Evolutionary conservation across 2,113 vertebrate genomes (phyloP).

Genomic region (Anguilla rostrata): DNA sequence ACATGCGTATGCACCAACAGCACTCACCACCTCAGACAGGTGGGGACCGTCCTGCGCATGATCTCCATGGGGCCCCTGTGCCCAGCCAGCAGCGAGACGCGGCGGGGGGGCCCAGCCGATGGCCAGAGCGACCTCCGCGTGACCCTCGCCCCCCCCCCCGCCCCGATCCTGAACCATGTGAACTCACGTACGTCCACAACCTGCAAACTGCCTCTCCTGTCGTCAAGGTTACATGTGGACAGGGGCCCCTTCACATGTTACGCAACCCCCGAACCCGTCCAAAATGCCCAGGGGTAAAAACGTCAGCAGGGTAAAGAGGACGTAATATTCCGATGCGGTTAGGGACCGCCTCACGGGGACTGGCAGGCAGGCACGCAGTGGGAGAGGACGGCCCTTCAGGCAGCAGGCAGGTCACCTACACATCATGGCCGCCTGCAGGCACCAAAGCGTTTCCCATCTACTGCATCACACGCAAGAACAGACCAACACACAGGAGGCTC

Average conservation of each 20-base stretch:
- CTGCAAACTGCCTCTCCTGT: background rate
- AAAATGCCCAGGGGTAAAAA: background rate
- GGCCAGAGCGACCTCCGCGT: background rate
- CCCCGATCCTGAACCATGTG: background rate
- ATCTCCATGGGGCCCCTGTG: conserved; percentile 24
- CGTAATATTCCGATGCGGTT: too few relatives aligned
- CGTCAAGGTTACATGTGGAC: background rate
- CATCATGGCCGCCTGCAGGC: too few relatives aligned
- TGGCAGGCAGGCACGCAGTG: too few relatives aligned
- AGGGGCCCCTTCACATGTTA: background rate
- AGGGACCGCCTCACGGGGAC: too few relatives aligned
- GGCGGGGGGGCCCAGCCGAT: background rate
- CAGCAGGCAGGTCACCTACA: too few relatives aligned
- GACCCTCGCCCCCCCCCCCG: background rate
- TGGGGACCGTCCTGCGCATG: conserved; percentile 13
- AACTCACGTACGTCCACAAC: background rate
- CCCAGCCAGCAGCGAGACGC: background rate
- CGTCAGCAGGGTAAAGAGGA: background rate
- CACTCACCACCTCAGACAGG: background rate
- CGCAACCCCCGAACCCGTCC: background rate
- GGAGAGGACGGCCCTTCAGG: too few relatives aligned
- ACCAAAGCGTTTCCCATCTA: too few relatives aligned
- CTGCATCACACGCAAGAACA: background rate
- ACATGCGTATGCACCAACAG: background rate
- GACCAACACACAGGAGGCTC: background rate